A percentile compares a stretch with the other conserved stretches of the same genome.
Conservation (phyloP, 1,140 invertebrate species). For the Theocolax elegans region DNA sequence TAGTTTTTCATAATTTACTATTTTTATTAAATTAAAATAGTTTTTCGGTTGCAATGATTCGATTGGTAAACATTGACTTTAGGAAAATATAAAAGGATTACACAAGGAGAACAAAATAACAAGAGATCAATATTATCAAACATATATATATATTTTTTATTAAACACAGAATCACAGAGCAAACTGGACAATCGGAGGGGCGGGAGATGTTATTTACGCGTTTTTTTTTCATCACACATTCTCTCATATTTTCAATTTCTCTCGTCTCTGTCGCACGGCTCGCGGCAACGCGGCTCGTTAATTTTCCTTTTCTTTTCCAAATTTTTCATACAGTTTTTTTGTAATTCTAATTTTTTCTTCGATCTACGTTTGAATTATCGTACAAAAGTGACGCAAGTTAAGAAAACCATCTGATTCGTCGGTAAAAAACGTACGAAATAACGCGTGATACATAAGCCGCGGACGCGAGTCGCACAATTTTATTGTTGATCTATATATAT, state of each 20-base stretch:
- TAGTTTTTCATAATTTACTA: no score
- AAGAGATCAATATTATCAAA: slow-evolving; percentile 40
- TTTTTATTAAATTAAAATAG: no score
- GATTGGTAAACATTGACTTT: no score
- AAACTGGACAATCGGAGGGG: slow-evolving; percentile 60
- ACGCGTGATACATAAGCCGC: slow-evolving; percentile 57
- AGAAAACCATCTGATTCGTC: slow-evolving; percentile 47
- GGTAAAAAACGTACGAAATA: slow-evolving; percentile 56
- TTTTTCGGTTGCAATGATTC: no score
- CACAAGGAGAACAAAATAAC: neutral
- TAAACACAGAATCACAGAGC: slow-evolving; percentile 65
- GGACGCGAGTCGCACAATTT: slow-evolving; percentile 44
- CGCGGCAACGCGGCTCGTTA: slow-evolving; percentile 43
- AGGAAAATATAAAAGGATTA: neutral
- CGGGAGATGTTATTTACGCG: slow-evolving; percentile 48
- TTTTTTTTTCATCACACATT: slow-evolving; percentile 26
- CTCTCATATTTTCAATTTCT: neutral
- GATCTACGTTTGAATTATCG: slow-evolving; percentile 40
- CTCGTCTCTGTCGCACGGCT: slow-evolving; percentile 37
- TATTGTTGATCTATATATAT: neutral
- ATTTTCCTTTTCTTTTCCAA: neutral
- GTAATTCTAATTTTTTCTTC: neutral
- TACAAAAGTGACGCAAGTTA: slow-evolving; percentile 55
- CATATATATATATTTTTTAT: slow-evolving; percentile 56
- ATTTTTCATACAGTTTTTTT: neutral